A percentile compares a stretch with the other conserved stretches of the same genome.
Evolutionary conservation across 2,113 vertebrate genomes (phyloP).

Genomic region (Progne subis): DNA sequence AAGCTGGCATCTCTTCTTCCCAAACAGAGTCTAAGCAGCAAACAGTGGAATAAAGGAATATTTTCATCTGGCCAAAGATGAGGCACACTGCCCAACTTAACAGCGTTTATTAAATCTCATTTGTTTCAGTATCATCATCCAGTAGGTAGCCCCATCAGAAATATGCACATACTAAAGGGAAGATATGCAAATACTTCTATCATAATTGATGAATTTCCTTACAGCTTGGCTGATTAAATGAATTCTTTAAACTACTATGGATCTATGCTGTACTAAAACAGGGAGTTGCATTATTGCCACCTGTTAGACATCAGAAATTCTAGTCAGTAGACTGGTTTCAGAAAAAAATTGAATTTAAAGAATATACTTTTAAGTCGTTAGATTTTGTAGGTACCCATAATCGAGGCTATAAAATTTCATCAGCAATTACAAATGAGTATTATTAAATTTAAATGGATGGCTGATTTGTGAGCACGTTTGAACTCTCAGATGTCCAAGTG

Average conservation of each 20-base stretch:
- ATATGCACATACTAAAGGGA: neutral
- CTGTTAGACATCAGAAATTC: neutral
- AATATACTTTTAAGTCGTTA: neutral
- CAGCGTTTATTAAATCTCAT: neutral
- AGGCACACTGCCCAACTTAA: neutral
- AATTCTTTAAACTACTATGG: neutral
- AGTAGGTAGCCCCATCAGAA: neutral
- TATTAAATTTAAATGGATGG: neutral
- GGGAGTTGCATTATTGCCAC: neutral
- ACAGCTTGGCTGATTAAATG: neutral
- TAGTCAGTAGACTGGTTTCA: neutral
- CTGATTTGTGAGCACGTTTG: neutral
- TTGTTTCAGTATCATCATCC: neutral
- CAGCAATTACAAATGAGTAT: neutral
- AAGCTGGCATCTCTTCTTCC: neutral
- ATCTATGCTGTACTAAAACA: neutral
- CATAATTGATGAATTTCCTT: neutral
- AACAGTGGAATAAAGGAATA: neutral
- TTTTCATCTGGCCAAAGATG: neutral
- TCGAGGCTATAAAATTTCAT: neutral
- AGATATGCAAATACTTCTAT: neutral
- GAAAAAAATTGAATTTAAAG: neutral
- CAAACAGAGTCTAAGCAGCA: neutral
- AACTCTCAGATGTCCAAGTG: neutral
- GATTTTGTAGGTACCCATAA: neutral